phyloP scores from a whole-genome alignment of 2,113 vertebrate species.

The Neolamprologus brichardi region DNA sequence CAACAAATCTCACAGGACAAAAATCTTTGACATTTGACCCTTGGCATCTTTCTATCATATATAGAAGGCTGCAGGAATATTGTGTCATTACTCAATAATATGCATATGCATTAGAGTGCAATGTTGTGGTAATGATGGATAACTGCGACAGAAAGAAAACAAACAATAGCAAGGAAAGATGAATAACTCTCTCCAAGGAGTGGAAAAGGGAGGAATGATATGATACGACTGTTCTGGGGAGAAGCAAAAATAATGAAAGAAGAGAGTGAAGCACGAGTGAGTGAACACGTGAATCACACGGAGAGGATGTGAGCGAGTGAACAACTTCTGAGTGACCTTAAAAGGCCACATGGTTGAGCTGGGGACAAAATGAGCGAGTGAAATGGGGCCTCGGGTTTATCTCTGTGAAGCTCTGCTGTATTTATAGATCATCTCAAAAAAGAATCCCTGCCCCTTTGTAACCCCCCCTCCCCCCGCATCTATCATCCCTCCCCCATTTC shows the following conservation, averaged over 20 bases:
- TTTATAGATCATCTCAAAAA: constrained; percentile 74
- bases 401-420: constrained; percentile 62
- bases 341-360: constrained; percentile 44
- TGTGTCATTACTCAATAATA: neutral
- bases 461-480: neutral
- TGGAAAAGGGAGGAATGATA: neutral
- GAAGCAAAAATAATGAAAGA: neutral
- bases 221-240: neutral
- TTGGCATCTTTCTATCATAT: neutral
- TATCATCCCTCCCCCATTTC: constrained; percentile 34
- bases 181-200: neutral
- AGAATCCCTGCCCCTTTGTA: constrained; percentile 24
- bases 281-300: neutral
- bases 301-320: neutral
- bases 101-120: neutral
- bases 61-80: neutral
- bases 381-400: constrained; percentile 59
- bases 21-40: constrained; percentile 29
- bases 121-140: neutral
- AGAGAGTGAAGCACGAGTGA: neutral
- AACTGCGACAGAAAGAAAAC: neutral
- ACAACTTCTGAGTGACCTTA: constrained; percentile 52
- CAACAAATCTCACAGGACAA: neutral
- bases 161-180: neutral
- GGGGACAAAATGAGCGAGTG: constrained; percentile 19